phyloP scores from a whole-genome alignment of 2,888 invertebrate species.

The Hyles lineata region DNA sequence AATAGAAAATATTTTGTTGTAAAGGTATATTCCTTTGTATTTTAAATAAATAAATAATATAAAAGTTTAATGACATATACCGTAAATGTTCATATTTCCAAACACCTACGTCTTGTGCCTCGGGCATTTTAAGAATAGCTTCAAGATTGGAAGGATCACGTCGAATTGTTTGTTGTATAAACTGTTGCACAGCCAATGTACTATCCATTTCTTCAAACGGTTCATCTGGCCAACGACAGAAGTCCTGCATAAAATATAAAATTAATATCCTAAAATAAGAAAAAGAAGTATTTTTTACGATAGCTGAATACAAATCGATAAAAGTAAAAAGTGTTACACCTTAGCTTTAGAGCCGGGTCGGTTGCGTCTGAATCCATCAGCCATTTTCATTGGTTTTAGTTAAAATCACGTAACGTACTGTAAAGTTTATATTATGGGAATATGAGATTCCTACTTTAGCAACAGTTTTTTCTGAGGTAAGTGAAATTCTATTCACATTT shows the following conservation, averaged over 20 bases:
- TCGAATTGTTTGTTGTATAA: constrained; percentile 98
- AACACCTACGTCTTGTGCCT: constrained; percentile 98
- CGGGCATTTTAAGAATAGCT: constrained; percentile 97
- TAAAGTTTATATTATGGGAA: neutral
- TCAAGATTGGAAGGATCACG: constrained; percentile 97
- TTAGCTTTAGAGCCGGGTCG: constrained; percentile 96
- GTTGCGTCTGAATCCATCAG: constrained; percentile 94
- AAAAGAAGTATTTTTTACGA: neutral
- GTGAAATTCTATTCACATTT: neutral
- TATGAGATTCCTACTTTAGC: neutral
- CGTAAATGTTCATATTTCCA: constrained; percentile 99
- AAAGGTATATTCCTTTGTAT: too few relatives aligned
- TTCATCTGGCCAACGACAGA: constrained; percentile 99
- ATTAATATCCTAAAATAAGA: neutral
- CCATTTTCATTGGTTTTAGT: constrained; percentile 80
- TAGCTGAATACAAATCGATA: neutral
- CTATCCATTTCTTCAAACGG: constrained; percentile 99
- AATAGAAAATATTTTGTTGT: neutral
- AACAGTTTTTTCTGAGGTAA: neutral
- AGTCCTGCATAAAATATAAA: constrained; percentile 87
- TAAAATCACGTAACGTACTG: neutral
- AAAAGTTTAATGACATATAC: constrained; percentile 68
- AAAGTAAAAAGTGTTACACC: constrained; percentile 86
- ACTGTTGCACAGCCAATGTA: constrained; percentile 98
- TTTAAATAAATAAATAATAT: too few relatives aligned